Base-by-base conservation (phyloP, 2,888 invertebrate species). In the Osmoderma eremita region DNA sequence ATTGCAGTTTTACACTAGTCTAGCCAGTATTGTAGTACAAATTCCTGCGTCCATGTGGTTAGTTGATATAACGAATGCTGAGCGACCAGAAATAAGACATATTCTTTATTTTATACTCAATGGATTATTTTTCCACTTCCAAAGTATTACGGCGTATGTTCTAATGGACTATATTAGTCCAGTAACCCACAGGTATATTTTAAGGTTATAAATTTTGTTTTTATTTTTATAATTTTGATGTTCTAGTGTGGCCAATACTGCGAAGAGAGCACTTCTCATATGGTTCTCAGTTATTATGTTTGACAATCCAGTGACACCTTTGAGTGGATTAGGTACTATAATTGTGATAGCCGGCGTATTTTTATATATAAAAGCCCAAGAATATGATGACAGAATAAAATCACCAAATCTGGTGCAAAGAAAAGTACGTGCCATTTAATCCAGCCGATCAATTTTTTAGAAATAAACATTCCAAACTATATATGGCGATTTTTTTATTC, bases 121-220 rank as follows among this genome's bases (percentile, higher is more conserved):
- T 79, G 92, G 92, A 63, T 78, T 91, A 30, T 91, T 90, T 81
- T 92, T 91, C 81, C 92, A 92, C 81, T 90, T 90, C 78, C 92
- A 92, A 86, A 91, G 90, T 78, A 90, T 92, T 76, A 90, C 90
- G 48, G 91, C 91, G 4, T 92, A 91, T 79, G 90, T 91, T 69
- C 85, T 92, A 69, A 91, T 92, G 90, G 90, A 90, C 77, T 91
- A 90, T 76, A 91, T 92, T 77, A 91, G 90, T 79, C 91, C 92
- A 20, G 91, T 92, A 13, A 92, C 92, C 24, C 91, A 92, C 78
- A 90, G 90, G 90, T 90, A 83, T 76, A 15, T 22, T 12, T 39
- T 4, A 3, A 36, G 5, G 6, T 4, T n/a, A 18, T 10, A 41
- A 3, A 41, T 36, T 51, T 20, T 18, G 6, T 51, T 51, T 20